These are phyloP conservation scores for Candoia aspera DNA, from an alignment of 2,113 vertebrate species.

Conservation along the genomic window DNA sequence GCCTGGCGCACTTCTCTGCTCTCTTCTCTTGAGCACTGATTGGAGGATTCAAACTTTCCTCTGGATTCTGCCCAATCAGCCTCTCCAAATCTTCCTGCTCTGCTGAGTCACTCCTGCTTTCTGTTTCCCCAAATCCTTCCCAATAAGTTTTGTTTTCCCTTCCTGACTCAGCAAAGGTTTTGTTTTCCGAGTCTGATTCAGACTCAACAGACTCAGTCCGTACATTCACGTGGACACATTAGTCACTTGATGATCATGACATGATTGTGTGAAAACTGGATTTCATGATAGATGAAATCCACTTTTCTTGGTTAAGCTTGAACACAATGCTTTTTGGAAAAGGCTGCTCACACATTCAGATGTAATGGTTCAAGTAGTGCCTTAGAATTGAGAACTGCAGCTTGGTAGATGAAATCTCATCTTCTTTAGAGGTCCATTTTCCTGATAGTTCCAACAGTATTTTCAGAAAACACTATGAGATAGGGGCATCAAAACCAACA, in stretches of 20 bases:
- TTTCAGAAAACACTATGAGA: not conserved
- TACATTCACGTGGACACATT: not conserved
- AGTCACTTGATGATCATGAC: not conserved
- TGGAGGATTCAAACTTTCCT: too few species aligned
- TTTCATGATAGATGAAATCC: not conserved
- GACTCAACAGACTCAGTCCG: too few species aligned
- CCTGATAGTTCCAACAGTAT: not conserved
- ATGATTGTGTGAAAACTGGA: not conserved
- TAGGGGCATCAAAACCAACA: not conserved
- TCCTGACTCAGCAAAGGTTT: too few species aligned
- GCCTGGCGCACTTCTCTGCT: too few species aligned
- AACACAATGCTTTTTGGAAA: not conserved
- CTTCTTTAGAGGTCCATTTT: not conserved
- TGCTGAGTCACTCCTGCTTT: too few species aligned
- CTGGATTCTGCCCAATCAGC: too few species aligned
- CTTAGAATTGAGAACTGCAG: not conserved
- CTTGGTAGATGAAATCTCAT: not conserved
- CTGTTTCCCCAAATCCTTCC: too few species aligned
- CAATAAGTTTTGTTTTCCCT: too few species aligned
- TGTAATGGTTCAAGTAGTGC: not conserved
- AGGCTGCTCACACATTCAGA: not conserved
- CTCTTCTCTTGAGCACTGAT: too few species aligned
- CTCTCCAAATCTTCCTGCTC: too few species aligned
- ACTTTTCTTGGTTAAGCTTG: not conserved
- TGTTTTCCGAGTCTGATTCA: too few species aligned